Evolutionary conservation across 2,113 vertebrate genomes (phyloP).

Genomic region (Erythrolamprus reginae): DNA sequence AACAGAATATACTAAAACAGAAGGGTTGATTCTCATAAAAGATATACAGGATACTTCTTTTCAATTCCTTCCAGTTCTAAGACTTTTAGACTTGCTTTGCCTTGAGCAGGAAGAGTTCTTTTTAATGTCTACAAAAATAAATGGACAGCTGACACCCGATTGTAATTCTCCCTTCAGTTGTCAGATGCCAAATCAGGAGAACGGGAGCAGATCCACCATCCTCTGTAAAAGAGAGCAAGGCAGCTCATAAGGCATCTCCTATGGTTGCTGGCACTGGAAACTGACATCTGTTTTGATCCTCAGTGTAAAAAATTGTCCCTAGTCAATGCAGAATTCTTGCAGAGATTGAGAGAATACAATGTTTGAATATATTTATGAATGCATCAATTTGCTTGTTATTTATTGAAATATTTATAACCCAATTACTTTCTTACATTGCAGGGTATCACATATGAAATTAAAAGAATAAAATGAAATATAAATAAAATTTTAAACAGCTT

Average conservation of each 20-base stretch:
- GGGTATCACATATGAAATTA: neutral
- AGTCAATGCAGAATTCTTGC: neutral
- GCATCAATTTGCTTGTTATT: neutral
- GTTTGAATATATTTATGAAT: neutral
- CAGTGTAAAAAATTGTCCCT: neutral
- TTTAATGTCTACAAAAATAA: neutral
- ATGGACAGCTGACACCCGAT: neutral
- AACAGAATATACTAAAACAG: neutral
- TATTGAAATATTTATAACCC: neutral
- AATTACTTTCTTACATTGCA: neutral
- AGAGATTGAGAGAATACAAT: neutral
- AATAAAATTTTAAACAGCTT: neutral
- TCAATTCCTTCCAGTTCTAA: neutral
- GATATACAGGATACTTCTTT: neutral
- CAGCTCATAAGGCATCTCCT: neutral
- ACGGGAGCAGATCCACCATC: neutral
- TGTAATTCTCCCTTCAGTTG: neutral
- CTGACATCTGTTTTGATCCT: neutral
- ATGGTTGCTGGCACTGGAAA: neutral
- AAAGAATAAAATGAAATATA: neutral
- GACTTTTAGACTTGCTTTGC: neutral
- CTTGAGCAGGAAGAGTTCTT: neutral
- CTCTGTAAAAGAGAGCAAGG: neutral
- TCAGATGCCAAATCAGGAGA: neutral
- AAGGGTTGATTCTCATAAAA: neutral